Percentiles rank a stretch among this genome's conserved stretches.
Conservation (phyloP, 2,797 vertebrate species). For the Pterois miles region DNA sequence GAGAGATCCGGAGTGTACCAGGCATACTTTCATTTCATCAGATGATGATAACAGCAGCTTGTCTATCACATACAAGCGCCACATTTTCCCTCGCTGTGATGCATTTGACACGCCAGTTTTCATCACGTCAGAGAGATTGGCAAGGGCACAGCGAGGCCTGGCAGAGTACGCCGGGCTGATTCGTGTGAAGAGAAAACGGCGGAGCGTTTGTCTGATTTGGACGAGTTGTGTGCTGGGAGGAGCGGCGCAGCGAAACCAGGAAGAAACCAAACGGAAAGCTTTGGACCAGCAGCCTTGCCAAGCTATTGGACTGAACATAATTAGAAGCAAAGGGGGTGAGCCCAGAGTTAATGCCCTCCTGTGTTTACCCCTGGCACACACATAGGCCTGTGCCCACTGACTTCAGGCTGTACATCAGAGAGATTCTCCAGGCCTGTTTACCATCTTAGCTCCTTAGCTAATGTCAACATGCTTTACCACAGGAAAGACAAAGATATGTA, state of each 20-base stretch:
- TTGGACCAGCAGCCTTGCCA: constrained; percentile 22
- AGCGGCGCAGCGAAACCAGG: constrained; percentile 7
- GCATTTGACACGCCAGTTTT: constrained; percentile 60
- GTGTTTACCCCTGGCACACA: constrained; percentile 26
- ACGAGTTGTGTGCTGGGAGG: neutral
- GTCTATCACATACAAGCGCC: constrained; percentile 52
- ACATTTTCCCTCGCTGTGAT: constrained; percentile 34
- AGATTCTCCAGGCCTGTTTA: neutral
- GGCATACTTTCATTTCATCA: constrained; percentile 26
- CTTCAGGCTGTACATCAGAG: constrained; percentile 1
- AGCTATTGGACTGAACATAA: constrained; percentile 36
- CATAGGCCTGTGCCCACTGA: neutral
- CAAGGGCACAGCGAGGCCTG: constrained; percentile 39
- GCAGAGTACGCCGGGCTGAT: constrained; percentile 39
- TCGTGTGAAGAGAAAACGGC: constrained; percentile 27
- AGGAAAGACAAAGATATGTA: neutral
- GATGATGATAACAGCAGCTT: constrained; percentile 52
- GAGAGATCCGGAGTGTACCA: neutral
- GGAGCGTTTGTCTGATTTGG: constrained; percentile 52
- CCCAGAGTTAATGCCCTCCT: constrained; percentile 17
- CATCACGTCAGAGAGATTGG: constrained; percentile 62
- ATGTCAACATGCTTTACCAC: neutral
- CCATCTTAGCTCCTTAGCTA: neutral
- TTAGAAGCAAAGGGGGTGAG: constrained; percentile 13
- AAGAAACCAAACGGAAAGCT: constrained; percentile 50